Conservation (phyloP, 2,888 invertebrate species). For the Cepaea hortensis region DNA sequence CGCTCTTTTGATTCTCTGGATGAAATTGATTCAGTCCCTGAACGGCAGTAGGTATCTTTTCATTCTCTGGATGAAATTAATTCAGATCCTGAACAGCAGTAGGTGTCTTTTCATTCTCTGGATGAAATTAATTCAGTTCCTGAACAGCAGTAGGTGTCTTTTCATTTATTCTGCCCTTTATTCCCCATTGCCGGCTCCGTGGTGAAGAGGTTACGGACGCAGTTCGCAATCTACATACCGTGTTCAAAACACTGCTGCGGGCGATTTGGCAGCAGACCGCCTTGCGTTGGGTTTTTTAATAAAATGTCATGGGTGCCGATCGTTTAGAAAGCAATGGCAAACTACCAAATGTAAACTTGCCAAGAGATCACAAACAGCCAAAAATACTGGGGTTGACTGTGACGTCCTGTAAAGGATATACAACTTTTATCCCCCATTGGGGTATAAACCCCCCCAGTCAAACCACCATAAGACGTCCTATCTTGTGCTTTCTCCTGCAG, state of each 20-base stretch:
- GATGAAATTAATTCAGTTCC: conserved; percentile 53
- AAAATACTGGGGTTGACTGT: no score
- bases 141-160: neutral
- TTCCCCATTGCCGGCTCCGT: neutral
- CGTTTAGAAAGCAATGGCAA: no score
- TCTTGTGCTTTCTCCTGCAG: neutral
- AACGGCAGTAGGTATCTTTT: neutral
- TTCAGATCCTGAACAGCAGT: conserved; percentile 29
- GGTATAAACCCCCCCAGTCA: neutral
- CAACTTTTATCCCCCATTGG: neutral
- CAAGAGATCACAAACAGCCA: no score
- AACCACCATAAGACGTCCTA: neutral
- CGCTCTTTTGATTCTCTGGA: conserved; percentile 53
- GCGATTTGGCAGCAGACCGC: no score
- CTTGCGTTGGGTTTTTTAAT: no score
- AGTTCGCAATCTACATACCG: no score
- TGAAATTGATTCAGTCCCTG: conserved; percentile 50
- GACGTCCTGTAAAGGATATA: no score
- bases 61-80: conserved; percentile 53
- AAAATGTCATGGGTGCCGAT: no score
- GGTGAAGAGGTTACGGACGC: no score
- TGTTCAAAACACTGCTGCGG: no score
- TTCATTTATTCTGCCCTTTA: neutral
- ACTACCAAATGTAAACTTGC: no score
- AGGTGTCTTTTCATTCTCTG: conserved; percentile 50